A percentile compares a stretch with the other conserved stretches of the same genome.
These are phyloP conservation scores for Heliconius hortense DNA, from an alignment of 2,888 invertebrate species.

Conservation along the genomic window DNA sequence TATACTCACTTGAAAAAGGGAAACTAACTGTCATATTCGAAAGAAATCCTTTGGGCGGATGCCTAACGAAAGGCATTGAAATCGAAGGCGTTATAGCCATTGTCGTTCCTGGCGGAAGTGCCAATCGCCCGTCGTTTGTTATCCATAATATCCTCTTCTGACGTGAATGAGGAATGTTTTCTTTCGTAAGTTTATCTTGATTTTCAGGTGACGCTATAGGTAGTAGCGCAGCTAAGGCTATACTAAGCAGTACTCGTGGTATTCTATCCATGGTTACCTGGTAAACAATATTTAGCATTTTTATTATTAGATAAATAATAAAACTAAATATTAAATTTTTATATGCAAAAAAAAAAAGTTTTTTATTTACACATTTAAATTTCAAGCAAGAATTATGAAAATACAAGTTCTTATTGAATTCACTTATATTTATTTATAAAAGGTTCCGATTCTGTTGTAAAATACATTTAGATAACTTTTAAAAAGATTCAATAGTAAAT, in stretches of 20 bases:
- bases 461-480: background rate
- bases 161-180: conserved; percentile 84
- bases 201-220: conserved; percentile 67
- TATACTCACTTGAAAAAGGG: conserved; percentile 90
- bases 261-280: conserved; percentile 68
- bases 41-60: conserved; percentile 92
- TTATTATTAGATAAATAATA: background rate
- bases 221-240: conserved; percentile 71
- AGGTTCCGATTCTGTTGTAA: background rate
- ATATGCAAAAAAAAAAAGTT: background rate
- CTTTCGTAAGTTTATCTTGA: conserved; percentile 62
- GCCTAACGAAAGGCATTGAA: conserved; percentile 90
- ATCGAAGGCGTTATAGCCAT: conserved; percentile 90
- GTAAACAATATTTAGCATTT: background rate
- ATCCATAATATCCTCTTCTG: conserved; percentile 93
- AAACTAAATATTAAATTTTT: background rate
- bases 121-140: conserved; percentile 91
- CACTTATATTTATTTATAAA: no score
- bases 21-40: conserved; percentile 92
- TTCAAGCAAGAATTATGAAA: background rate
- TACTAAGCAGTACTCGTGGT: conserved; percentile 72
- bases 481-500: background rate
- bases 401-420: background rate
- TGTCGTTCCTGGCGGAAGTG: conserved; percentile 91
- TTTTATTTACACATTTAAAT: background rate